These are phyloP conservation scores for Lacerta bilineata DNA, from an alignment of 2,797 vertebrate genomes.

Conservation along the genomic window DNA sequence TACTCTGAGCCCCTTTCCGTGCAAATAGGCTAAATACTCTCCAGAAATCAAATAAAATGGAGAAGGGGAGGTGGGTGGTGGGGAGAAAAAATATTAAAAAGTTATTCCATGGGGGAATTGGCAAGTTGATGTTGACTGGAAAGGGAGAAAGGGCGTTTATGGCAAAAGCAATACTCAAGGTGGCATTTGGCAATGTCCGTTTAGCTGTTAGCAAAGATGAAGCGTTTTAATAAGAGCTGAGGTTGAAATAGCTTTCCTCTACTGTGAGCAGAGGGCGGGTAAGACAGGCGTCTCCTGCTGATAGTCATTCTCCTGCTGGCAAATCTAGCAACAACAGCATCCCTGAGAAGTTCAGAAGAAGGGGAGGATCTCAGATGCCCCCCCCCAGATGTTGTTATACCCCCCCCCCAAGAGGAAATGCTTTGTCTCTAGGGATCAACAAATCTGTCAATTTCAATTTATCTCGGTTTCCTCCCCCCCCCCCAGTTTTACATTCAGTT, in stretches of 20 bases:
- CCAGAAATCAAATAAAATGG: not conserved
- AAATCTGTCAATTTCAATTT: no score
- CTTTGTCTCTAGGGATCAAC: no score
- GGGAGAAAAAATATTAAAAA: not conserved
- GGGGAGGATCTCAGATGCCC: not conserved
- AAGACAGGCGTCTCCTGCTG: not conserved
- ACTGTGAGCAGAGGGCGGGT: not conserved
- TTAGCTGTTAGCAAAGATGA: constrained; percentile 43
- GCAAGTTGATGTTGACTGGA: constrained; percentile 7
- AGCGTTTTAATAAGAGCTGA: constrained; percentile 15
- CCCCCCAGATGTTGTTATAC: no score
- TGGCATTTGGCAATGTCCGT: not conserved
- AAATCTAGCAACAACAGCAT: not conserved
- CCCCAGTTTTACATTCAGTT: no score
- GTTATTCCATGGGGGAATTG: constrained; percentile 16
- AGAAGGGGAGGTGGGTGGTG: not conserved
- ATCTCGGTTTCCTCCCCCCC: no score
- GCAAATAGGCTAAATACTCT: constrained; percentile 11
- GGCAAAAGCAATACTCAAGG: not conserved
- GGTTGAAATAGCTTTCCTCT: not conserved
- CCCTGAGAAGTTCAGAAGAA: not conserved
- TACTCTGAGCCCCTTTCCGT: not conserved
- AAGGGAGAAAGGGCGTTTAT: not conserved
- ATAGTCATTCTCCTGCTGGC: not conserved
- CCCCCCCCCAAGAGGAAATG: no score